These are phyloP conservation scores for Drosophila histrio DNA, from an alignment of 2,888 invertebrate genomes.

Conservation along the genomic window DNA sequence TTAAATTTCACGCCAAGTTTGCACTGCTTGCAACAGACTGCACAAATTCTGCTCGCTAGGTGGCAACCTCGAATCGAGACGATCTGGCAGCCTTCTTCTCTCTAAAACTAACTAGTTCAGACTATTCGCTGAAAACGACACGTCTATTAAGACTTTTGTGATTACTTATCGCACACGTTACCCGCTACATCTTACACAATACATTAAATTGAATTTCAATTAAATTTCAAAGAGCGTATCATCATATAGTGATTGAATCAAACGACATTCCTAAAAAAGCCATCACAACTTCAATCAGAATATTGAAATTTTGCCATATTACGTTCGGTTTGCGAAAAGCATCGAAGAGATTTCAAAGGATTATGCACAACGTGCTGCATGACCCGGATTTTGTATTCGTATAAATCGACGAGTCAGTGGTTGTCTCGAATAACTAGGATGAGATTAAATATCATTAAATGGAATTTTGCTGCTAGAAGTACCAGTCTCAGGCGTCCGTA, in stretches of 20 bases:
- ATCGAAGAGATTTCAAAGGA: background rate
- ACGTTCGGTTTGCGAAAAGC: background rate
- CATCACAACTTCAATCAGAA: background rate
- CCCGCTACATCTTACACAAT: background rate
- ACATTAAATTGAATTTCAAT: background rate
- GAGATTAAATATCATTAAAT: no score
- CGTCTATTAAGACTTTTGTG: background rate
- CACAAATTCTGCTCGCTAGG: no score
- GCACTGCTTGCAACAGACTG: no score
- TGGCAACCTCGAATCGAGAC: no score
- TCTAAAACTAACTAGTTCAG: background rate
- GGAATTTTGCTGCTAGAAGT: no score
- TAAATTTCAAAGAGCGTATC: background rate
- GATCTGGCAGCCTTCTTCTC: no score
- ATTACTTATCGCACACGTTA: background rate
- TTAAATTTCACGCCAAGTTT: no score
- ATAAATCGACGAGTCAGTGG: no score
- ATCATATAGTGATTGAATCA: background rate
- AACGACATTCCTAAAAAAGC: background rate
- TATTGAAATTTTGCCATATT: background rate
- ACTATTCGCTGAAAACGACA: background rate
- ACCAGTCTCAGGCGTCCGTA: no score
- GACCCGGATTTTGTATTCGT: background rate
- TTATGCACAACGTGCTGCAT: no score
- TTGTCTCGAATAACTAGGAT: no score